Base-by-base conservation (phyloP, 2,797 vertebrate genomes). In the Tangara arthus region DNA sequence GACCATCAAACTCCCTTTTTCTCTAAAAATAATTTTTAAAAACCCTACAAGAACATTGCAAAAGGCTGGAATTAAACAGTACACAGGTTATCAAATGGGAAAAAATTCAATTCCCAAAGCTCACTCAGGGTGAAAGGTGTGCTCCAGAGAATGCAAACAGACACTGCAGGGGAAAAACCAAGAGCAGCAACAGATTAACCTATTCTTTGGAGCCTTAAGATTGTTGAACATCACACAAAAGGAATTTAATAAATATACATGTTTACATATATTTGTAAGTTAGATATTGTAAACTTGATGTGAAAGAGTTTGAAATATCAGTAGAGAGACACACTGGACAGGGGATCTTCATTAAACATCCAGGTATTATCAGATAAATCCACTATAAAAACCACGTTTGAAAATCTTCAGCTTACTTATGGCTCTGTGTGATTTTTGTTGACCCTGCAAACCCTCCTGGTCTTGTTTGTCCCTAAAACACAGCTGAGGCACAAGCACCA, bases 331-430 rank as follows among this genome's bases (percentile, higher is more conserved):
- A 32, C 11, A 34, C 0, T 3, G 5, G 20, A 26, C 18, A 53
- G 11, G 7, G 19, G 32, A 50, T 30, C 78, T 24, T 44, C 53
- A 72, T 1, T 42, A 34, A 78, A 89, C 9, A 23, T 0, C 11
- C 9, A 19, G 2, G 8, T 11, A 39, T 12, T 42, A 9, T 4
- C 27, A 26, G 17, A 56, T 10, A 47, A 18, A 52, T 9, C 20
- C 2, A 2, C 27, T 15, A 19, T 6, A 76, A 71, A 65, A 78
- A 34, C 9, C 6, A 9, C 0, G 0, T 6, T 75, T 42, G 18
- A 53, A 79, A 78, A 35, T 9, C 35, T 79, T 52, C 47, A 32
- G 26, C 14, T 39, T 55, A 17, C 24, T 37, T 46, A 57, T 1
- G 2, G 22, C 24, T 78, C 37, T 2, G 9, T 13, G 20, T 39